Conservation (phyloP, 2,797 vertebrate genomes). For the Aratinga solstitialis region DNA sequence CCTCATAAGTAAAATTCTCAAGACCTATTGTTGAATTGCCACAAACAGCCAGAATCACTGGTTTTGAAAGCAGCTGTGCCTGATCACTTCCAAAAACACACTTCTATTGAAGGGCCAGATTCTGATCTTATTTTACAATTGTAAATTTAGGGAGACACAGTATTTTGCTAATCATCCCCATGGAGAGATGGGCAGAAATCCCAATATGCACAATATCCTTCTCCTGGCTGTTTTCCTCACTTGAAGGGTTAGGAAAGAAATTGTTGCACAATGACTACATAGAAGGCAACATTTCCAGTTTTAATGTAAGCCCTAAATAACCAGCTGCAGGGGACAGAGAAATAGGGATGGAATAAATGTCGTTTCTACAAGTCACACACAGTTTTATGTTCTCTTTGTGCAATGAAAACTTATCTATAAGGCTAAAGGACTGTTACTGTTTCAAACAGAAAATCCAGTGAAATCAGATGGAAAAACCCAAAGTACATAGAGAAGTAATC, state of each 20-base stretch:
- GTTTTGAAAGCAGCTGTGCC: neutral
- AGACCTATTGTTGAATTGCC: neutral
- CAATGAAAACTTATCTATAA: neutral
- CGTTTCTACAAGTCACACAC: neutral
- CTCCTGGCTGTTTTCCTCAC: neutral
- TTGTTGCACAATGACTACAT: neutral
- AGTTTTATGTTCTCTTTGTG: neutral
- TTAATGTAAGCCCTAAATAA: neutral
- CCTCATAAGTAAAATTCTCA: neutral
- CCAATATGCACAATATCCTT: neutral
- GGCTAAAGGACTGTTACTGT: neutral
- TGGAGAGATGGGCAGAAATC: neutral
- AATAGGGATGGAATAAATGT: neutral
- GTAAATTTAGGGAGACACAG: neutral
- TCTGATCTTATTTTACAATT: neutral
- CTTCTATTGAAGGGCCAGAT: neutral
- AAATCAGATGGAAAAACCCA: neutral
- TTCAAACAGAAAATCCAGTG: neutral
- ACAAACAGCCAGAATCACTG: neutral
- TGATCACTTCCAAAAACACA: neutral
- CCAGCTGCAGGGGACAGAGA: neutral
- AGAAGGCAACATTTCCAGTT: neutral
- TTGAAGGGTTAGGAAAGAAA: conserved; percentile 17
- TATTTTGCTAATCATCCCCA: neutral
- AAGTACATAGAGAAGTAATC: neutral